Base-by-base conservation (phyloP, 2,113 vertebrate genomes). In the Phoxinus phoxinus region DNA sequence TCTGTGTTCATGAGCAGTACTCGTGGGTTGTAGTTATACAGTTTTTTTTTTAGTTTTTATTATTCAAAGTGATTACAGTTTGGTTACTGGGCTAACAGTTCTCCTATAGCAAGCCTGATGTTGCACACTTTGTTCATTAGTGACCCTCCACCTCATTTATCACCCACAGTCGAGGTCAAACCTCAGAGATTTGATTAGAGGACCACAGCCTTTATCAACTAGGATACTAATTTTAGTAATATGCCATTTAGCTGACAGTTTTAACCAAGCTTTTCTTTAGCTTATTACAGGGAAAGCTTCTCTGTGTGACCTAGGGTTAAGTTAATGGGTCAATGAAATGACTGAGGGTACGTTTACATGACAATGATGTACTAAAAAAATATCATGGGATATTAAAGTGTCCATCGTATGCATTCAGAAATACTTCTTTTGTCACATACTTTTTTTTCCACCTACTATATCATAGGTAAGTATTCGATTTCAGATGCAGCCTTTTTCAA, bases 11-110 rank as follows among this genome's bases (percentile, higher is more conserved):
- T 32, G 11, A 48, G 41, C 25, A 32, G 25, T 30, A 67, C 27
- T 58, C 80, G 59, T 41, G 69, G 21, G 35, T 41, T 23, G 35
- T 37, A 41, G 32, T 23, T 71, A 0, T 53, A 5, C 11, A 11
- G 15, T 1, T 15, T 2, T n/a, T n/a, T 73, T 15, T 21, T 37
- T 23, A 4, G n/a, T n/a, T n/a, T n/a, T 63, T 69, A 44, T 75
- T 75, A 27, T 76, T 30, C 12, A 17, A 13, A 5, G 27, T 53
- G 13, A 75, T 75, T 76, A 88, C 78, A 86, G 84, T 86, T 87
- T 90, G 90, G 86, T 79, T 80, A 76, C 6, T 74, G 72, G 21
- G 10, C n/a, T 53, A 32, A 32, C 44, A 44, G n/a, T 27, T 80
- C 2, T n/a, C 77, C 48, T 32, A 12, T 80, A 63, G n/a, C 1